These are phyloP conservation scores for Allolobophora icterica DNA, from an alignment of 2,888 invertebrate species.

Conservation along the genomic window DNA sequence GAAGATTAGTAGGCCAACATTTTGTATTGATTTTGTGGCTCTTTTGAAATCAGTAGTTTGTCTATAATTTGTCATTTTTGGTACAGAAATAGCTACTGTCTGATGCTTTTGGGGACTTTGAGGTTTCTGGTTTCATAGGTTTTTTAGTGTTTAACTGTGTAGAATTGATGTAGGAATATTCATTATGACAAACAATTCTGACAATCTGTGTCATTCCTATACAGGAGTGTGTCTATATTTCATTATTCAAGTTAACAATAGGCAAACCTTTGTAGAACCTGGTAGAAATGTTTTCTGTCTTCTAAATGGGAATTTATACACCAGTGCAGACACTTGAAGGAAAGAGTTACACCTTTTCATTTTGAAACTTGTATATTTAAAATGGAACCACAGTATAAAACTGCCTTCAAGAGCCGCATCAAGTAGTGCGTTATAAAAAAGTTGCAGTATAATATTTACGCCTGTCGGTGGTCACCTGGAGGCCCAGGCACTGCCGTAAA, in stretches of 20 bases:
- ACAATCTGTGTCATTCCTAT: background rate
- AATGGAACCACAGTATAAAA: too few relatives aligned
- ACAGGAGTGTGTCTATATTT: background rate
- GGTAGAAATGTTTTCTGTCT: background rate
- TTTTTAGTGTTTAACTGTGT: too few relatives aligned
- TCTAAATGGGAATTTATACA: background rate
- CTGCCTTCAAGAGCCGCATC: too few relatives aligned
- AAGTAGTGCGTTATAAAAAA: too few relatives aligned
- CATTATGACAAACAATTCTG: background rate
- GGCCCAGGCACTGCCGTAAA: too few relatives aligned
- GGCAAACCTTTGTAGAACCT: background rate
- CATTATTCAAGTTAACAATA: too few relatives aligned
- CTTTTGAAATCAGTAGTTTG: background rate
- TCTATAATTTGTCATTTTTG: background rate
- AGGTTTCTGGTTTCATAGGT: background rate
- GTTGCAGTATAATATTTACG: too few relatives aligned
- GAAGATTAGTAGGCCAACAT: too few relatives aligned
- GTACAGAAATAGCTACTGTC: background rate
- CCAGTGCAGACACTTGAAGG: too few relatives aligned
- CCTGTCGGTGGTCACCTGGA: too few relatives aligned
- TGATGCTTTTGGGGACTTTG: background rate
- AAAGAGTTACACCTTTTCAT: too few relatives aligned
- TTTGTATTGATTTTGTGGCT: background rate
- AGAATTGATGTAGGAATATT: background rate
- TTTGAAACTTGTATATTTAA: too few relatives aligned